A percentile compares a stretch with the other conserved stretches of the same genome.
Conservation (phyloP, 2,797 vertebrate species). For the Nasua narica region DNA sequence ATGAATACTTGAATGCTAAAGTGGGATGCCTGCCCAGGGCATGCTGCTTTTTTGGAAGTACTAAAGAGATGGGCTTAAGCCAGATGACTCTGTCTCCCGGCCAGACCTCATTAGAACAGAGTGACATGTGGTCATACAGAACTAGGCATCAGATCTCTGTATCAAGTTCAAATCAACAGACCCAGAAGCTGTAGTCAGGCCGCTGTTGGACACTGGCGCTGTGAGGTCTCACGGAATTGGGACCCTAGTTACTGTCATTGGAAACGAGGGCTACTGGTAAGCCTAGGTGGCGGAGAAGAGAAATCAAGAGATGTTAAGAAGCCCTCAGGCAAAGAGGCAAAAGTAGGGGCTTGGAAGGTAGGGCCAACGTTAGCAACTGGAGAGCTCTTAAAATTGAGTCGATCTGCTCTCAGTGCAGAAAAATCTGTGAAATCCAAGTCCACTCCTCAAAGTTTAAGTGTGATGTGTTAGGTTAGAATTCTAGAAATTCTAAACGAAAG, state of each 20-base stretch:
- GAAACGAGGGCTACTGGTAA: background rate
- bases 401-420: background rate
- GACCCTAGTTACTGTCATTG: background rate
- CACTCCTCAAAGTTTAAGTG: background rate
- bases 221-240: background rate
- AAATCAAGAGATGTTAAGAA: background rate
- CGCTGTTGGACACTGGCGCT: background rate
- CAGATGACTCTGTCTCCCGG: background rate
- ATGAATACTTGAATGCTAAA: background rate
- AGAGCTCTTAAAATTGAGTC: background rate
- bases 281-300: background rate
- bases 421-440: background rate
- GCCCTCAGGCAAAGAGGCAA: accelerated
- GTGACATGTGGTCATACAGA: background rate
- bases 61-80: background rate
- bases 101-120: background rate
- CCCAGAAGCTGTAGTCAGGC: background rate
- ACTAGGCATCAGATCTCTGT: background rate
- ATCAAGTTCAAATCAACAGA: background rate
- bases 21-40: background rate
- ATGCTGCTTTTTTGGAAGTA: background rate
- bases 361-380: background rate
- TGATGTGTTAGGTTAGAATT: background rate
- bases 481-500: background rate
- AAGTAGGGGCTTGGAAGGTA: background rate